phyloP scores from a whole-genome alignment of 2,888 invertebrate species.

The Sarcophaga rosellei region DNA sequence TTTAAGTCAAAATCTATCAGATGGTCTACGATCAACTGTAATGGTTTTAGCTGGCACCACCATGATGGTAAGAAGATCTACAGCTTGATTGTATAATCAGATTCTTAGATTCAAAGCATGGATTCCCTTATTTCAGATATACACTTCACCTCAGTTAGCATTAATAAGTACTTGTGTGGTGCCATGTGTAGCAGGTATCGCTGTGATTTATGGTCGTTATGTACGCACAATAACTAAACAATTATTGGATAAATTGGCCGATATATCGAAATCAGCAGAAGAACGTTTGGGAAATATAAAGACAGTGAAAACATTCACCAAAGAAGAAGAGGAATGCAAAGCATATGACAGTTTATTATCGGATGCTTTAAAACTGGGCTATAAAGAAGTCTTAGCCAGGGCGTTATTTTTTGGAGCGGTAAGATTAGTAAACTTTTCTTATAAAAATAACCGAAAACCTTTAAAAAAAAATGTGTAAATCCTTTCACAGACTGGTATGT shows the following conservation, averaged over 20 bases:
- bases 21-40: conserved; percentile 93
- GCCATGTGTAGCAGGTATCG: conserved; percentile 93
- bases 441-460: conserved; percentile 39
- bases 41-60: conserved; percentile 94
- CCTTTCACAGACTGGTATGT: conserved; percentile 87
- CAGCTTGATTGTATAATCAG: too few species aligned
- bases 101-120: background rate
- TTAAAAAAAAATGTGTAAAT: background rate
- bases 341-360: conserved; percentile 86
- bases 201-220: conserved; percentile 91
- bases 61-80: conserved; percentile 90
- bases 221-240: conserved; percentile 91
- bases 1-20: conserved; percentile 95
- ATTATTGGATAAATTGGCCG: conserved; percentile 88
- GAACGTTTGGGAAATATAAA: conserved; percentile 95
- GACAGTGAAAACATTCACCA: conserved; percentile 96
- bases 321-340: conserved; percentile 89
- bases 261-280: conserved; percentile 89
- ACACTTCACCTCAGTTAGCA: conserved; percentile 94
- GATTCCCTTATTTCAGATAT: conserved; percentile 85
- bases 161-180: conserved; percentile 93
- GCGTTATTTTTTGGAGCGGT: conserved; percentile 96
- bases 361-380: conserved; percentile 88
- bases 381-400: conserved; percentile 92
- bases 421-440: conserved; percentile 69